Conservation (phyloP, 2,888 invertebrate genomes). For the Aporophyla nigra region DNA sequence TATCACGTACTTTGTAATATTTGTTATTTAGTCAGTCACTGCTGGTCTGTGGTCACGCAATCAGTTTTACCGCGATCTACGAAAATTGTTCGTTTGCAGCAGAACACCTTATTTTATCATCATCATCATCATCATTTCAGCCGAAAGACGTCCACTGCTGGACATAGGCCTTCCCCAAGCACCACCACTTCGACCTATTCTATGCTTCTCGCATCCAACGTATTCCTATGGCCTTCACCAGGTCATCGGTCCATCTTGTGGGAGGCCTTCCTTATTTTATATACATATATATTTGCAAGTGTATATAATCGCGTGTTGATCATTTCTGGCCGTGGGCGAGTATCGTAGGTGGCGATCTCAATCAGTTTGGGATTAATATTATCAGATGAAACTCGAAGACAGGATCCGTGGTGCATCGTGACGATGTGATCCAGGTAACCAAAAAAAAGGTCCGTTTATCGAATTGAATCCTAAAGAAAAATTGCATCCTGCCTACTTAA, state of each 20-base stretch:
- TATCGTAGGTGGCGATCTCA: constrained; percentile 15
- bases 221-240: no score
- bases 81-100: background rate
- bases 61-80: background rate
- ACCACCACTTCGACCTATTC: no score
- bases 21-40: background rate
- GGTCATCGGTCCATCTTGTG: no score
- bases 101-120: background rate
- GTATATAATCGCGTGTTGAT: background rate
- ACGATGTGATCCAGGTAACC: no score
- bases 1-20: background rate
- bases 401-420: no score
- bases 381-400: constrained; percentile 7
- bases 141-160: no score
- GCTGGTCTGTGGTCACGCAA: background rate
- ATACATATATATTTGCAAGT: constrained; percentile 9
- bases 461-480: no score
- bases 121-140: no score
- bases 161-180: no score
- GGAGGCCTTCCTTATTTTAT: no score
- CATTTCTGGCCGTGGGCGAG: constrained; percentile 13
- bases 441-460: no score
- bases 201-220: no score
- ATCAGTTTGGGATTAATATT: constrained; percentile 6
- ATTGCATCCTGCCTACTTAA: background rate